Base-by-base conservation (phyloP, 2,888 invertebrate species). In the Falcaria lacertinaria region DNA sequence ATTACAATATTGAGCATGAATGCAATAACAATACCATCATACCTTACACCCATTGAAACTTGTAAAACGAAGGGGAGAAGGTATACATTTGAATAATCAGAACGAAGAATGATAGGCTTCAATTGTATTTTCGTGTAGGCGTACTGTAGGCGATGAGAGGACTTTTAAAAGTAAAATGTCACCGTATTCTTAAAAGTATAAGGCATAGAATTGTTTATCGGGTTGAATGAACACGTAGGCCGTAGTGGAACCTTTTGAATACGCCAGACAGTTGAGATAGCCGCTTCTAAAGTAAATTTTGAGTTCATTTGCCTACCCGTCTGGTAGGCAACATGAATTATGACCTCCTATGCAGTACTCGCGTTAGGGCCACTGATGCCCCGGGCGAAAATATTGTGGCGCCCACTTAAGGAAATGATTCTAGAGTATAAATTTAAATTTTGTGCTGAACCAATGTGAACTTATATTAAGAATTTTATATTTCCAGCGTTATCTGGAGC, bases 311-410 rank as follows among this genome's bases (percentile, higher is more conserved):
- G 28, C 43, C 46, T 48, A 50, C 48, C 47, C 47, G 45, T 44
- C 50, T 44, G 41, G 46, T 33, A 42, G 43, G 46, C 43, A 42
- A 50, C 48, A 50, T n/a, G n/a, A n/a, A n/a, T n/a, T n/a, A n/a
- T n/a, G n/a, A n/a, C n/a, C n/a, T n/a, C n/a, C n/a, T n/a, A n/a
- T n/a, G n/a, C n/a, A n/a, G n/a, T n/a, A n/a, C n/a, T n/a, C n/a
- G n/a, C n/a, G n/a, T n/a, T n/a, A n/a, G n/a, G n/a, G n/a, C n/a
- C n/a, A n/a, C n/a, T n/a, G n/a, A n/a, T n/a, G n/a, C n/a, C n/a
- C n/a, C n/a, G n/a, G n/a, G n/a, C n/a, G n/a, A n/a, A n/a, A n/a
- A n/a, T n/a, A n/a, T n/a, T n/a, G n/a, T n/a, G n/a, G n/a, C n/a
- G n/a, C n/a, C n/a, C n/a, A n/a, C n/a, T n/a, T n/a, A n/a, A n/a